phyloP scores from a whole-genome alignment of 2,888 invertebrate species.

The Diarsia rubi region DNA sequence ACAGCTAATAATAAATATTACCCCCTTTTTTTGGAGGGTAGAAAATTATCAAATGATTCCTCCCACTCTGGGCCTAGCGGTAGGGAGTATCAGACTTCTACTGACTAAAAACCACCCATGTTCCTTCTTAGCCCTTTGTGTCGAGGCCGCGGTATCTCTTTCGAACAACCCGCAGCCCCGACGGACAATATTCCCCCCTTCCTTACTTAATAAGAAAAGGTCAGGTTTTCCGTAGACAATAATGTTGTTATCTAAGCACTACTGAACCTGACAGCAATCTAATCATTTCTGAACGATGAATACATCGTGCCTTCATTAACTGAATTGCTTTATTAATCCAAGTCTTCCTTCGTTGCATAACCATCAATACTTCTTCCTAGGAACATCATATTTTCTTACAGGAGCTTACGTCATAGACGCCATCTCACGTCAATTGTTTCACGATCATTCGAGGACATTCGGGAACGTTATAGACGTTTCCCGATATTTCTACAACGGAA shows the following conservation, averaged over 20 bases:
- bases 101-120: too few relatives aligned
- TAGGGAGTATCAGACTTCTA: too few relatives aligned
- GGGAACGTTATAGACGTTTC: constrained; percentile 13
- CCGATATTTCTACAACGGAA: constrained; percentile 23
- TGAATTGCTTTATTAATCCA: neutral
- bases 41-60: too few relatives aligned
- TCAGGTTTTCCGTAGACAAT: neutral
- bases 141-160: too few relatives aligned
- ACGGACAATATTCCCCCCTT: neutral
- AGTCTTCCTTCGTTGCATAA: neutral
- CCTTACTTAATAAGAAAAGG: neutral
- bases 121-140: too few relatives aligned
- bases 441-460: constrained; percentile 39
- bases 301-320: constrained; percentile 6
- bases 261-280: constrained; percentile 2
- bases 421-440: constrained; percentile 37
- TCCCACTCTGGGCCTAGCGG: too few relatives aligned
- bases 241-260: neutral
- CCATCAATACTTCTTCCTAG: neutral
- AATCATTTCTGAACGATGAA: neutral
- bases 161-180: too few relatives aligned
- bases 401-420: constrained; percentile 31
- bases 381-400: neutral
- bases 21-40: too few relatives aligned
- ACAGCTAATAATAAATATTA: neutral